Percentiles rank a stretch among this genome's conserved stretches.
Conservation (phyloP, 2,888 invertebrate genomes). For the Sesamia inferens region DNA sequence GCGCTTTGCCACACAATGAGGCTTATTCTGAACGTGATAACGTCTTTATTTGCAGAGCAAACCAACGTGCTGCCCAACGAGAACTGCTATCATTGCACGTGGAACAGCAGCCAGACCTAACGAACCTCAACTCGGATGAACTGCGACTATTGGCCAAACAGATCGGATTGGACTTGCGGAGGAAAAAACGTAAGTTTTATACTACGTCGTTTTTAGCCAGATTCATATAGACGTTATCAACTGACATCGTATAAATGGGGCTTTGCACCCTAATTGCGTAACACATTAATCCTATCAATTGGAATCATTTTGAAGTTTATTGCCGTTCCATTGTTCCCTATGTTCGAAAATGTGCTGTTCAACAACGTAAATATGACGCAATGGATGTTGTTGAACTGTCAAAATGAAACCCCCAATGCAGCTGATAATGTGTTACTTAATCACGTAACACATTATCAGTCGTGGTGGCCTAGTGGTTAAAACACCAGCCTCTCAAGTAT, state of each 20-base stretch:
- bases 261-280: background rate
- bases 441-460: too few relatives aligned
- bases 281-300: too few relatives aligned
- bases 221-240: background rate
- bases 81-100: conserved; percentile 83
- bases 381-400: too few relatives aligned
- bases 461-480: too few relatives aligned
- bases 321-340: too few relatives aligned
- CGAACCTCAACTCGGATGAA: conserved; percentile 71
- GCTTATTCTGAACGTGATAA: background rate
- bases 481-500: too few relatives aligned
- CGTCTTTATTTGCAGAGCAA: conserved; percentile 72
- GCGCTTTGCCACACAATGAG: background rate
- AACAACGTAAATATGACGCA: too few relatives aligned
- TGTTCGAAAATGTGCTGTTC: too few relatives aligned
- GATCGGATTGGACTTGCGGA: conserved; percentile 75
- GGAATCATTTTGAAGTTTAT: too few relatives aligned
- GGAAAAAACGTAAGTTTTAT: conserved; percentile 72
- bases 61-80: conserved; percentile 77
- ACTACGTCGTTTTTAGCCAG: background rate
- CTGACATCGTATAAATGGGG: background rate
- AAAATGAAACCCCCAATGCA: too few relatives aligned
- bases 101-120: conserved; percentile 78
- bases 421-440: too few relatives aligned
- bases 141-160: conserved; percentile 76